Percentiles rank a stretch among this genome's conserved stretches.
Evolutionary conservation across 2,113 vertebrate genomes (phyloP).

Genomic region (Meles meles): DNA sequence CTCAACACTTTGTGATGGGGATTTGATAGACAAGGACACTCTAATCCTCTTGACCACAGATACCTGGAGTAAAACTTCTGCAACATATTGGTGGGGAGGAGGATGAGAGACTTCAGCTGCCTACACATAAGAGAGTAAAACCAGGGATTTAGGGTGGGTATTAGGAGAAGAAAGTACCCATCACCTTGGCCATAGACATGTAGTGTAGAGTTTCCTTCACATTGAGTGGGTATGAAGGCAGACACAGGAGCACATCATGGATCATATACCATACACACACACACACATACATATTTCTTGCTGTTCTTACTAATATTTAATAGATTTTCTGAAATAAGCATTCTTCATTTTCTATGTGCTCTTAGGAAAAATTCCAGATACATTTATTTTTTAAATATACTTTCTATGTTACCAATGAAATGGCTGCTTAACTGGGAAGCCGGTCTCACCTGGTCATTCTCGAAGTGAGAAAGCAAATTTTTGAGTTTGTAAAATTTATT

Average conservation of each 20-base stretch:
- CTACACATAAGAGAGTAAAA: neutral
- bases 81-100: neutral
- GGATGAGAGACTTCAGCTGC: neutral
- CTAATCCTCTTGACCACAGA: neutral
- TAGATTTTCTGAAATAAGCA: neutral
- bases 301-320: neutral
- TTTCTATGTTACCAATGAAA: neutral
- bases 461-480: neutral
- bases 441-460: neutral
- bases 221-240: neutral
- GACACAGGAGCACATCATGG: neutral
- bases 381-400: neutral
- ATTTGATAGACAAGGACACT: fast-evolving
- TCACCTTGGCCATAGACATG: neutral
- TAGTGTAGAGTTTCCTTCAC: neutral
- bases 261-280: neutral
- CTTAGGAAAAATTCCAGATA: neutral
- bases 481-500: neutral
- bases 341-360: neutral
- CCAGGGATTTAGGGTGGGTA: neutral
- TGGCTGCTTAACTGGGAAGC: neutral
- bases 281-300: neutral
- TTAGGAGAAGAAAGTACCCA: neutral
- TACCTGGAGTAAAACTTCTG: neutral
- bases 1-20: neutral